These are phyloP conservation scores for Trichogramma evanescens DNA, from an alignment of 2,888 invertebrate genomes.

Conservation along the genomic window DNA sequence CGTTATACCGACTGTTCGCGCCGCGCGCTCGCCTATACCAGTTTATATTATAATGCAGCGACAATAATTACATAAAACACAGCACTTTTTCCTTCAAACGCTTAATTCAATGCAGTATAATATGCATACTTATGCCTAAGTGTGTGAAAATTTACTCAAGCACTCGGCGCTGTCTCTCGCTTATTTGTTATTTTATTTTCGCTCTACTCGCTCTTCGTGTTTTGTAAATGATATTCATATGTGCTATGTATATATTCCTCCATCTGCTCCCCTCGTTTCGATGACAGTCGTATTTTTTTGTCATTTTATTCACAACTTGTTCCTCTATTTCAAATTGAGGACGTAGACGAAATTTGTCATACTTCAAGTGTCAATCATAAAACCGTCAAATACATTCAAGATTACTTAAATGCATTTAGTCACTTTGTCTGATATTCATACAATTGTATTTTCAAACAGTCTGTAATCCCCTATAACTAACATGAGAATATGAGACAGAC, in stretches of 20 bases:
- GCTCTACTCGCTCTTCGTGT: not conserved
- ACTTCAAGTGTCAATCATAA: too few relatives aligned
- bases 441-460: too few relatives aligned
- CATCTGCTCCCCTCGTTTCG: not conserved
- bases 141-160: not conserved
- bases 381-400: too few relatives aligned
- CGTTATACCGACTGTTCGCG: too few relatives aligned
- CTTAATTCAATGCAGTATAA: not conserved
- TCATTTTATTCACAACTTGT: not conserved
- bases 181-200: not conserved
- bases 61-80: slow-evolving; percentile 13
- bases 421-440: not conserved
- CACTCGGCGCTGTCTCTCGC: not conserved
- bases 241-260: not conserved
- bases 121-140: not conserved
- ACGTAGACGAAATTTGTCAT: too few relatives aligned
- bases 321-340: not conserved
- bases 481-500: too few relatives aligned
- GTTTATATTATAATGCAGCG: too few relatives aligned
- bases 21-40: too few relatives aligned
- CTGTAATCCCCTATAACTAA: too few relatives aligned
- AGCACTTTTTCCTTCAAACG: slow-evolving; percentile 7
- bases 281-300: not conserved
- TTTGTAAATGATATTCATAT: not conserved
- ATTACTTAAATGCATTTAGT: too few relatives aligned